Conservation (phyloP, 2,797 vertebrate species). For the Enteromius paludinosus region DNA sequence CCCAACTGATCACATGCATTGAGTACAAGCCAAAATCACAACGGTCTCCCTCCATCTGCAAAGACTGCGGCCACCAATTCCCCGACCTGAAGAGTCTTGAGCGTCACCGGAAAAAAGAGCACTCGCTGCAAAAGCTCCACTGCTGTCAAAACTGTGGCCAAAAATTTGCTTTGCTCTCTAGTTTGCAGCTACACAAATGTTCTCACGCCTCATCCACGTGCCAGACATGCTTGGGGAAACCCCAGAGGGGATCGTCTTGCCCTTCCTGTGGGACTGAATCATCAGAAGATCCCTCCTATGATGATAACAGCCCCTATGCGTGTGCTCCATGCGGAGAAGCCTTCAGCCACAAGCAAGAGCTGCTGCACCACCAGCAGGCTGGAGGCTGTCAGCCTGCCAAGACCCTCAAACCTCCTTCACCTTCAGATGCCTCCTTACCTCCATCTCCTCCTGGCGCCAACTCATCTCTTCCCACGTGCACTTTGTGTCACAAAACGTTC, state of each 20-base stretch:
- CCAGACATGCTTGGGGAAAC: conserved; percentile 57
- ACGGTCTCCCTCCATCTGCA: conserved; percentile 32
- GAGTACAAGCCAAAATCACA: conserved; percentile 63
- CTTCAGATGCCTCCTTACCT: conserved; percentile 60
- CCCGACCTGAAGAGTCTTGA: conserved; percentile 58
- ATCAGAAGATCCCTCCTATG: conserved; percentile 50
- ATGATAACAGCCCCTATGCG: conserved; percentile 69
- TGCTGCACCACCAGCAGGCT: conserved; percentile 77
- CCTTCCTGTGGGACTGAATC: conserved; percentile 20
- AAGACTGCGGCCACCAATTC: conserved; percentile 68
- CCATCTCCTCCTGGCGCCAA: conserved; percentile 53
- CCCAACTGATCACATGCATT: conserved; percentile 70
- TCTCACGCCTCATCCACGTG: conserved; percentile 28
- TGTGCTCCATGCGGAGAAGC: conserved; percentile 76
- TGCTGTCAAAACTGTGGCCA: conserved; percentile 70
- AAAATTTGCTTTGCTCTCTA: conserved; percentile 73
- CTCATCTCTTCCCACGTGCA: conserved; percentile 49
- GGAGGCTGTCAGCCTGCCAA: conserved; percentile 63
- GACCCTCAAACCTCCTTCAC: conserved; percentile 1
- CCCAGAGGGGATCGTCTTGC: conserved; percentile 48
- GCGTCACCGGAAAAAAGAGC: conserved; percentile 69
- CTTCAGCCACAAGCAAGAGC: conserved; percentile 76
- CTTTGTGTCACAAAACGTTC: conserved; percentile 63
- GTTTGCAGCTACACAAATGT: conserved; percentile 73
- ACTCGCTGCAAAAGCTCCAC: conserved; percentile 73